Base-by-base conservation (phyloP, 2,797 vertebrate genomes). In the Anguilla megastoma region DNA sequence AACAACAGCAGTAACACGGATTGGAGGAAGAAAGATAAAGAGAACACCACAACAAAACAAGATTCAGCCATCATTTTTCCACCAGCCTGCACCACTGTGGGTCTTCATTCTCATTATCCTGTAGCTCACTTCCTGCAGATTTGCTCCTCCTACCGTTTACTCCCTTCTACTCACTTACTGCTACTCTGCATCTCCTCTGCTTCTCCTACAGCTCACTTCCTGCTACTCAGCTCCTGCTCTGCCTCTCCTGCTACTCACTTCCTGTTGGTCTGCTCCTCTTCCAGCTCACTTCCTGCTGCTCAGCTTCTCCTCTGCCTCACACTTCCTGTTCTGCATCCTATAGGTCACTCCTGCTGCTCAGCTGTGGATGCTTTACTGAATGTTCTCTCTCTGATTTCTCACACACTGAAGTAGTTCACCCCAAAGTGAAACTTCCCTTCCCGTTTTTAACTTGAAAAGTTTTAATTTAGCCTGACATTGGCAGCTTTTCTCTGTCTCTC, bases 1-100 rank as follows among this genome's bases (percentile, higher is more conserved):
- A 88, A 36, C 63, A n/a, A 14, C 63, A 9, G 63, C 82, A 86
- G 54, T 56, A 56, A 84, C 83, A 88, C 88, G 86, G 80, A 86
- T 87, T 92, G 89, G 85, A 90, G 88, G 89, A 89, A 89, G 74
- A 89, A 87, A 36, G 89, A 87, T 54, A 89, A 86, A 48, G 89
- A 87, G 24, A 56, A 12, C 24, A 12, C 12, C 21, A 18, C 83
- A 12, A 5, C 30, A 48, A 85, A n/a, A 63, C 48, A 76, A 50
- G 66, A 21, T 74, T 16, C 58, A 12, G 33, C 66, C 63, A 41
- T 33, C 66, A 58, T 0, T 33, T 27, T 1, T n/a, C 48, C 63
- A 2, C 56, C 30, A 14, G 33, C 60, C 50, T 76, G 50, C 83
- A 8, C 52, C 24, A n/a, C 50, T 74, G 87, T 88, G 66, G 69